Conservation (phyloP, 2,888 invertebrate genomes). For the Xestia ashworthii region DNA sequence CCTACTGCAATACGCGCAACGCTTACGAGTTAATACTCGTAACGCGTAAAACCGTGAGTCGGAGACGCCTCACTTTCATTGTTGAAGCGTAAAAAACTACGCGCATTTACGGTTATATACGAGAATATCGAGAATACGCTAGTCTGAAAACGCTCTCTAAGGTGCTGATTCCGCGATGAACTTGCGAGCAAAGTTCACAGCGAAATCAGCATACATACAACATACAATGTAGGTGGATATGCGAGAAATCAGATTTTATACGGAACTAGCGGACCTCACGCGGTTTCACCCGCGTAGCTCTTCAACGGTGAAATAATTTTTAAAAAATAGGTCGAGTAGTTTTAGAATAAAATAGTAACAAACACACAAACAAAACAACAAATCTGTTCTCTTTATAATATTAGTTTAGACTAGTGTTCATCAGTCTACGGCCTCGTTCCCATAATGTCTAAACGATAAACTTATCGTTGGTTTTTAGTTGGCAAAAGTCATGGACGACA, state of each 20-base stretch:
- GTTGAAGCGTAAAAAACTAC: not conserved
- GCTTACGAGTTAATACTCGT: not conserved
- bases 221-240: not conserved
- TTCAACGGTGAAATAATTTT: too few species aligned
- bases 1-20: not conserved
- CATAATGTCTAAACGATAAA: too few species aligned
- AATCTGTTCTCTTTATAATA: too few species aligned
- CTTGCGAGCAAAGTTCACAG: not conserved
- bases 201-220: not conserved
- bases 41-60: not conserved
- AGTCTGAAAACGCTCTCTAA: not conserved
- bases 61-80: not conserved
- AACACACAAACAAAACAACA: too few species aligned
- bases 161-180: not conserved
- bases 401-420: too few species aligned
- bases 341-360: too few species aligned
- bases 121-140: not conserved
- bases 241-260: not conserved
- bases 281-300: too few species aligned
- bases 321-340: too few species aligned
- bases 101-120: not conserved
- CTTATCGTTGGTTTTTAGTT: too few species aligned
- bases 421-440: too few species aligned
- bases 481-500: too few species aligned
- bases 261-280: too few species aligned